These are phyloP conservation scores for Dione juno DNA, from an alignment of 2,888 invertebrate species.

Conservation along the genomic window DNA sequence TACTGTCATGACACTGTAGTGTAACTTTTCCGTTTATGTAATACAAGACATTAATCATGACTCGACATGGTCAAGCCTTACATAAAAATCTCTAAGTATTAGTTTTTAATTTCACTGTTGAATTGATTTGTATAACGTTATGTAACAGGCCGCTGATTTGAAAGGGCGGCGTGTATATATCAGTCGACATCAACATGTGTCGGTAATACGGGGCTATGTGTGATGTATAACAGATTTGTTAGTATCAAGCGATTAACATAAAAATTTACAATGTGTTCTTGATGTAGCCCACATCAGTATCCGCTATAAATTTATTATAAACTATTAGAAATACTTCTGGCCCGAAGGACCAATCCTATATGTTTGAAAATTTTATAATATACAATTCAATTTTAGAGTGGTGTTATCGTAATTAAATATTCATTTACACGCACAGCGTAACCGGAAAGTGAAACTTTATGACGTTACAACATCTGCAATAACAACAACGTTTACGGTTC, in stretches of 20 bases:
- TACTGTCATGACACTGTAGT: not conserved
- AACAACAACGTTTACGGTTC: conserved; percentile 15
- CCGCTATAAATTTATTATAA: not conserved
- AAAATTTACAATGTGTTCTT: conserved; percentile 5
- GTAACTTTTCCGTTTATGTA: conserved; percentile 10
- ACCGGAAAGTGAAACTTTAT: conserved; percentile 33
- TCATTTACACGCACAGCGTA: conserved; percentile 24
- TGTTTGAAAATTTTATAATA: not conserved
- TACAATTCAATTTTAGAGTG: not conserved
- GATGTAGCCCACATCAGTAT: not conserved
- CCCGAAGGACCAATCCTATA: conserved; percentile 1
- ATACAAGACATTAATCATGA: not conserved
- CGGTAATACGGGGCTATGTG: conserved; percentile 21
- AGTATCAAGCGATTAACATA: conserved; percentile 8
- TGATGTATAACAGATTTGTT: conserved; percentile 19
- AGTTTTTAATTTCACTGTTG: conserved; percentile 17
- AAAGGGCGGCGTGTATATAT: conserved; percentile 37
- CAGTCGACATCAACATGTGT: conserved; percentile 11
- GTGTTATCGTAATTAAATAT: not conserved
- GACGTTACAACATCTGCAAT: conserved; percentile 25
- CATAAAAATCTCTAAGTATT: conserved; percentile 14
- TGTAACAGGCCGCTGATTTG: conserved; percentile 31
- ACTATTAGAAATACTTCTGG: not conserved
- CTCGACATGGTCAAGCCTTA: conserved; percentile 17
- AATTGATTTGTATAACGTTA: conserved; percentile 27